phyloP scores from a whole-genome alignment of 2,888 invertebrate genomes.

The Labia minor region DNA sequence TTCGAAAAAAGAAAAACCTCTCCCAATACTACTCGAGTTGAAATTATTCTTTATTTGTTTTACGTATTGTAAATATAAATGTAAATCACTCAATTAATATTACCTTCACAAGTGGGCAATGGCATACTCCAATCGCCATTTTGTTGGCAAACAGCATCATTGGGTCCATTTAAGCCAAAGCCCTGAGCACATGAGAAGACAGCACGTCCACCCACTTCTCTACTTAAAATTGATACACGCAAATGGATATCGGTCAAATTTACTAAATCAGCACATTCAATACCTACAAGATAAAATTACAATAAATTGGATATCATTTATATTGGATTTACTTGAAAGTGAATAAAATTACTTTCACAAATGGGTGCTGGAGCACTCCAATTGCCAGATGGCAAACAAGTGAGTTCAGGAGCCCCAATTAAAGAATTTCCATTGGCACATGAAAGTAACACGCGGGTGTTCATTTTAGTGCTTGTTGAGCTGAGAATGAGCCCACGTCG shows the following conservation, averaged over 20 bases:
- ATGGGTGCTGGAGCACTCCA: slow-evolving; percentile 75
- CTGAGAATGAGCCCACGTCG: slow-evolving; percentile 63
- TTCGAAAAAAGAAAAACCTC: no score
- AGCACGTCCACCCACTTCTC: slow-evolving; percentile 69
- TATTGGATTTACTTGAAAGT: no score
- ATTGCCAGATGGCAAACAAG: slow-evolving; percentile 72
- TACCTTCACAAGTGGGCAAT: slow-evolving; percentile 64
- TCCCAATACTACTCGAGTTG: no score
- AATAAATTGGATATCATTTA: no score
- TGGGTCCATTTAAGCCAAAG: slow-evolving; percentile 61
- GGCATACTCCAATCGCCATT: slow-evolving; percentile 71
- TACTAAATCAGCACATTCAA: slow-evolving; percentile 67
- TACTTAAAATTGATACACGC: slow-evolving; percentile 60
- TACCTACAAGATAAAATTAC: slow-evolving; percentile 40
- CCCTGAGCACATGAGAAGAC: slow-evolving; percentile 70
- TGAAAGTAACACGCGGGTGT: slow-evolving; percentile 59
- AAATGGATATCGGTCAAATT: slow-evolving; percentile 49
- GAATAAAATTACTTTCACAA: slow-evolving; percentile 57
- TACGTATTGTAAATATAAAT: background rate
- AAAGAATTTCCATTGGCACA: slow-evolving; percentile 72
- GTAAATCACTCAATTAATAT: slow-evolving; percentile 23
- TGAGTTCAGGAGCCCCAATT: slow-evolving; percentile 60
- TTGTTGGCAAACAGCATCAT: slow-evolving; percentile 63
- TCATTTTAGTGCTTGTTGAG: slow-evolving; percentile 59
- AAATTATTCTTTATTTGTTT: background rate